Evolutionary conservation across 64 coral and sea anemone species (phyloP), one percentile per base, ranked within the genome.

Genomic region (Exaiptasia diaphana): DNA sequence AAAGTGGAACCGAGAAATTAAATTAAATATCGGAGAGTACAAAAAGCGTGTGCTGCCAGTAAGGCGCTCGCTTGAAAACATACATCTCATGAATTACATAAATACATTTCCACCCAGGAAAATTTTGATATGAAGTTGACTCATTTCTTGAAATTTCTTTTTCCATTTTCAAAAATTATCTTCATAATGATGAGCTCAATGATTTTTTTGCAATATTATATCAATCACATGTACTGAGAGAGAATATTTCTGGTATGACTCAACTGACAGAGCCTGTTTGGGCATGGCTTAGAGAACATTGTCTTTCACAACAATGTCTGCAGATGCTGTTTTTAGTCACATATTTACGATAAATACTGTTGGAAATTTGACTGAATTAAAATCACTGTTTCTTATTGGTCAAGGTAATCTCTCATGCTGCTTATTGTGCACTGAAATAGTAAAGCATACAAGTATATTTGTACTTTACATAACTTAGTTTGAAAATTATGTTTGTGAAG

Each of bases 401-500:
- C 79, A 82, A 65, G 26, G 3, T 1, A 68, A 37, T 82, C 4
- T 26, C 0, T 67, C 59, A 46, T 4, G 1, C 50, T 83, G 65
- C 35, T 41, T 50, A 58, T 43, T 73, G 14, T 83, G 81, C 41
- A 73, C 71, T 73, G 23, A 25, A 25, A 70, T 68, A 41, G 20
- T 50, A 68, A 68, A 70, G 33, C 38, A 36, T 41, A 64, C 77
- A 44, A 67, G 40, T 31, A 28, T 65, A 65, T 43, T 81, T 81
- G 59, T 81, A 64, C 36, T 81, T 41, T 81, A 77, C 43, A 65
- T 81, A 31, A 81, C 77, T 57, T 81, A 70, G 14, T 83, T 83
- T 72, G 64, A 83, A 72, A 83, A 72, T 41, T 71, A 59, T 83
- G 81, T 83, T 73, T 83, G 54, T 38, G 81, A 83, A 37, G 81